Percentiles rank a stretch among this genome's conserved stretches.
These are phyloP conservation scores for Chironomus striatipennis DNA, from an alignment of 1,140 invertebrate genomes.

Conservation along the genomic window DNA sequence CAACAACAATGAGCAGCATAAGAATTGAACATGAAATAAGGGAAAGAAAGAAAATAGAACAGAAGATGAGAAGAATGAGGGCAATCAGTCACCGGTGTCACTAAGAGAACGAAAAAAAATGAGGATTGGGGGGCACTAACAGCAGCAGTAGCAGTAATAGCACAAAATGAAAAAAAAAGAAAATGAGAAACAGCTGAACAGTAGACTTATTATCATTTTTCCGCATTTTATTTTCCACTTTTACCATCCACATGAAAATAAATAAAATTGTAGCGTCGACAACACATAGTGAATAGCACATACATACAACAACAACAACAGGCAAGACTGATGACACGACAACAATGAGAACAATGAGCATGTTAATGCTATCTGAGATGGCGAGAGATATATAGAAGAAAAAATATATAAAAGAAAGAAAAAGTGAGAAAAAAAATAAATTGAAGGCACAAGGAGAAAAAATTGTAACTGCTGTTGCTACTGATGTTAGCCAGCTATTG, in stretches of 20 bases:
- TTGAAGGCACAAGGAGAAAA: constrained; percentile 7
- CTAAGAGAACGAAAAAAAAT: background rate
- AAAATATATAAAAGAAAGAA: background rate
- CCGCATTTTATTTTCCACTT: background rate
- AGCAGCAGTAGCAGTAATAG: background rate
- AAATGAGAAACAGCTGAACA: constrained; percentile 13
- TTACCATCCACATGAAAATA: constrained; percentile 11
- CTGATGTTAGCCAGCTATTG: background rate
- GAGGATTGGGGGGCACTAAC: no score
- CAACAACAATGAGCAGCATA: no score
- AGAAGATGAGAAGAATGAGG: background rate
- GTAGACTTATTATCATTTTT: constrained; percentile 23
- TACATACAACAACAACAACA: background rate
- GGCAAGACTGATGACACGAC: constrained; percentile 21
- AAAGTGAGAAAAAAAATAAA: constrained; percentile 5
- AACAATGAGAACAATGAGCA: constrained; percentile 19
- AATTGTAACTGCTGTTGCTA: background rate
- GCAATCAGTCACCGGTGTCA: constrained; percentile 22
- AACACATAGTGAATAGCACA: background rate
- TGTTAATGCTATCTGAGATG: constrained; percentile 19
- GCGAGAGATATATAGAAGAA: background rate
- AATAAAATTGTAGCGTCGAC: background rate
- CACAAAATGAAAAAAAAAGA: background rate
- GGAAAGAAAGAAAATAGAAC: background rate
- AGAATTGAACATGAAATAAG: background rate